phyloP scores from a whole-genome alignment of 2,797 vertebrate genomes.

The Characodon lateralis region DNA sequence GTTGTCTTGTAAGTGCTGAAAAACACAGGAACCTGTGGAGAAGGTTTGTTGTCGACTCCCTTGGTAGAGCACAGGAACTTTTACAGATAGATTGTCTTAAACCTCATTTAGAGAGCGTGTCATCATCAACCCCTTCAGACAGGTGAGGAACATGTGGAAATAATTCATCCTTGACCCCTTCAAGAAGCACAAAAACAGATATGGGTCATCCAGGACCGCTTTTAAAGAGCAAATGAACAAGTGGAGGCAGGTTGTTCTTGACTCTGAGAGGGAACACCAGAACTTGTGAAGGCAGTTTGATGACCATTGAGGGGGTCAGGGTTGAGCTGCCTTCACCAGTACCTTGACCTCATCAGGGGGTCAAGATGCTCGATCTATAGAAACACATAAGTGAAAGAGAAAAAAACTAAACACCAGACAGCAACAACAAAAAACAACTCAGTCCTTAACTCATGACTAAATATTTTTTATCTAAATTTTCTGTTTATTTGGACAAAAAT shows the following conservation, averaged over 20 bases:
- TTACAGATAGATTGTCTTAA: too few species aligned
- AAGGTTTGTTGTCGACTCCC: not conserved
- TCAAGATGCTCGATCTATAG: not conserved
- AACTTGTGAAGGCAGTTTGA: not conserved
- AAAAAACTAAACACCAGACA: not conserved
- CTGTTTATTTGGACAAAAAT: not conserved
- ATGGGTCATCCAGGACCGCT: not conserved
- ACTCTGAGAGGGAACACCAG: not conserved
- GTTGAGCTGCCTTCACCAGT: not conserved
- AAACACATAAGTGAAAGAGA: not conserved
- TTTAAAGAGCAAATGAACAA: not conserved
- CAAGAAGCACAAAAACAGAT: too few species aligned
- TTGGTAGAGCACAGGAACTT: not conserved
- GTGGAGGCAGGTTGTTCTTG: not conserved
- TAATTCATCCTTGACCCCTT: too few species aligned
- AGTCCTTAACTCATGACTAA: not conserved
- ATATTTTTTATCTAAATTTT: not conserved
- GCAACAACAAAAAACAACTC: not conserved
- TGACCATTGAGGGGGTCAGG: not conserved
- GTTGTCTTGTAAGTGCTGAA: not conserved
- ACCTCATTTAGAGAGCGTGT: too few species aligned
- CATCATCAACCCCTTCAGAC: not conserved
- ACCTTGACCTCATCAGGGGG: not conserved
- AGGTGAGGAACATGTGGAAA: not conserved
- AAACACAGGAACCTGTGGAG: not conserved